Percentiles rank a stretch among this genome's conserved stretches.
Conservation (phyloP, 2,797 vertebrate genomes). For the Sebastes trivittatus region DNA sequence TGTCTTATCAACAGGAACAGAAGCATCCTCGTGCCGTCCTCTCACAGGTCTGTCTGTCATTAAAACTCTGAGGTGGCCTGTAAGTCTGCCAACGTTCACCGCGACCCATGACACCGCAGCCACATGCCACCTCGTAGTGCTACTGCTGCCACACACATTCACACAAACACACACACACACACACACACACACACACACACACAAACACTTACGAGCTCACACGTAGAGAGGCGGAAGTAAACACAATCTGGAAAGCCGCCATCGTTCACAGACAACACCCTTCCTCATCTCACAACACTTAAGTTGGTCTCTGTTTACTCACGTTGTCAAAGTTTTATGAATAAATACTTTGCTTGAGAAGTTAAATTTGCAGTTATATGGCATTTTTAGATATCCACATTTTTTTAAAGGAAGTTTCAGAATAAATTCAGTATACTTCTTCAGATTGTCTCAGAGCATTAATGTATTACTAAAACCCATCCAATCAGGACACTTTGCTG, state of each 20-base stretch:
- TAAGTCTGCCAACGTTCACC: slow-evolving; percentile 4
- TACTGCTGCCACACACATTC: background rate
- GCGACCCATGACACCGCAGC: slow-evolving; percentile 12
- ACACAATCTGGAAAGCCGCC: slow-evolving; percentile 40
- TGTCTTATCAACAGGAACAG: slow-evolving; percentile 72
- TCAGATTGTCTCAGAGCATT: background rate
- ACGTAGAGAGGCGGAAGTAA: slow-evolving; percentile 34
- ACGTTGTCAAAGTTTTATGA: background rate
- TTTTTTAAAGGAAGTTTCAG: background rate
- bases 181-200: slow-evolving; percentile 1
- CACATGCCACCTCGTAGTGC: slow-evolving; percentile 29
- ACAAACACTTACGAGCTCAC: slow-evolving; percentile 8
- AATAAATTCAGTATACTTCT: background rate
- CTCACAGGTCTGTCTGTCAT: slow-evolving; percentile 34
- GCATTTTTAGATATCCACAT: background rate
- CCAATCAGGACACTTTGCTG: background rate
- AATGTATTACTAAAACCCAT: background rate
- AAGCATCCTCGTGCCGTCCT: slow-evolving; percentile 58
- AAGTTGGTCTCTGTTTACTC: background rate
- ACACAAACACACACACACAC: background rate
- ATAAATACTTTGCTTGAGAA: background rate
- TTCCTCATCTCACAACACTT: slow-evolving; percentile 41
- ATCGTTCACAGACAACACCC: slow-evolving; percentile 39
- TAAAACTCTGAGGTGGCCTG: slow-evolving; percentile 46
- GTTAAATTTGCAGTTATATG: background rate